phyloP scores from a whole-genome alignment of 2,888 invertebrate genomes.

The Cantharis rufa region DNA sequence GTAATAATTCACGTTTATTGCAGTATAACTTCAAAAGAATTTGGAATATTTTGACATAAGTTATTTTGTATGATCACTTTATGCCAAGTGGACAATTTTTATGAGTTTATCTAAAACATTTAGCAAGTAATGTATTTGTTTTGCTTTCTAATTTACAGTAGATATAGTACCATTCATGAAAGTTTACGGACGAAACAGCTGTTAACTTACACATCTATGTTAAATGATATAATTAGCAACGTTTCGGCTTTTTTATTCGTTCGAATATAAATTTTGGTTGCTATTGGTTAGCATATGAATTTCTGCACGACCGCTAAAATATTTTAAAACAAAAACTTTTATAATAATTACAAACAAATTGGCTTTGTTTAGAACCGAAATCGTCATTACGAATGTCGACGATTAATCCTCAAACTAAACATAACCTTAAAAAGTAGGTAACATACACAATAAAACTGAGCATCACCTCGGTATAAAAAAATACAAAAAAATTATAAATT shows the following conservation, averaged over 20 bases:
- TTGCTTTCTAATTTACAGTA: slow-evolving; percentile 17
- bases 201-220: slow-evolving; percentile 17
- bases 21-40: slow-evolving; percentile 19
- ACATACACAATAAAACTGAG: background rate
- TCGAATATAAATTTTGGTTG: background rate
- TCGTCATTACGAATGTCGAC: background rate
- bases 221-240: slow-evolving; percentile 17
- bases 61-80: slow-evolving; percentile 18
- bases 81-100: slow-evolving; percentile 23
- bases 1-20: slow-evolving; percentile 10
- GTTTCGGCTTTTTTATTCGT: background rate
- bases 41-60: slow-evolving; percentile 19
- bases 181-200: slow-evolving; percentile 22
- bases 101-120: slow-evolving; percentile 16
- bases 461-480: background rate
- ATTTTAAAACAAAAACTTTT: too few relatives aligned
- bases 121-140: slow-evolving; percentile 15
- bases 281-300: background rate
- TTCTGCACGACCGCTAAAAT: background rate
- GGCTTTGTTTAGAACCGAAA: too few relatives aligned
- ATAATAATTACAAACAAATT: too few relatives aligned
- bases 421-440: background rate
- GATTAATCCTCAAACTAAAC: background rate
- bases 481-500: background rate
- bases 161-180: slow-evolving; percentile 13